Percentiles rank a stretch among this genome's conserved stretches.
These are phyloP conservation scores for Carollia perspicillata DNA, from an alignment of 2,113 vertebrate species.

Conservation along the genomic window DNA sequence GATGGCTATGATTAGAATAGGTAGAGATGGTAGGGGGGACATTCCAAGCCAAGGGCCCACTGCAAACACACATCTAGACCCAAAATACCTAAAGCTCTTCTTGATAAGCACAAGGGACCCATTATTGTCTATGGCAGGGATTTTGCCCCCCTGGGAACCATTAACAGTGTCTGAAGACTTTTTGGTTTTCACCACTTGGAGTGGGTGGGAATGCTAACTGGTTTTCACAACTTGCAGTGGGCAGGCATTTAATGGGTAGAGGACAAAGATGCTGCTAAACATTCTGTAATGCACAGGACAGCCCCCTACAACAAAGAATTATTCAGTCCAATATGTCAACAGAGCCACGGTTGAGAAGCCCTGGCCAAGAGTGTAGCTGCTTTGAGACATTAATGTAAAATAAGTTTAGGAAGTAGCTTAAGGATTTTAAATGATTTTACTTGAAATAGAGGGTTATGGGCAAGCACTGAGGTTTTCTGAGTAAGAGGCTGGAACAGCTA, in stretches of 20 bases:
- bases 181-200: neutral
- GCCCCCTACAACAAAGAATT: neutral
- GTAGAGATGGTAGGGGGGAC: neutral
- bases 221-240: neutral
- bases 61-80: rapidly evolving
- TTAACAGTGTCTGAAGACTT: neutral
- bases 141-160: neutral
- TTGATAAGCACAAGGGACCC: neutral
- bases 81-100: neutral
- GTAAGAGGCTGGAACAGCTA: neutral
- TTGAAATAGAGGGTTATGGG: neutral
- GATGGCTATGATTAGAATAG: neutral
- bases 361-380: neutral
- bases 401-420: neutral
- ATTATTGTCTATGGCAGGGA: neutral
- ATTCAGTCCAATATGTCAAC: neutral
- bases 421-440: neutral
- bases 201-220: neutral
- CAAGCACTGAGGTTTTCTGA: neutral
- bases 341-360: neutral
- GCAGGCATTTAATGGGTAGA: no score
- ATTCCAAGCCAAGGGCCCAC: neutral
- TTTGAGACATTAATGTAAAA: neutral
- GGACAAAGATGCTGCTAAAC: neutral
- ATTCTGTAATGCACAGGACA: neutral